Percentiles rank a stretch among this genome's conserved stretches.
Conservation (phyloP, 2,797 vertebrate species). For the Chrysolophus pictus region DNA sequence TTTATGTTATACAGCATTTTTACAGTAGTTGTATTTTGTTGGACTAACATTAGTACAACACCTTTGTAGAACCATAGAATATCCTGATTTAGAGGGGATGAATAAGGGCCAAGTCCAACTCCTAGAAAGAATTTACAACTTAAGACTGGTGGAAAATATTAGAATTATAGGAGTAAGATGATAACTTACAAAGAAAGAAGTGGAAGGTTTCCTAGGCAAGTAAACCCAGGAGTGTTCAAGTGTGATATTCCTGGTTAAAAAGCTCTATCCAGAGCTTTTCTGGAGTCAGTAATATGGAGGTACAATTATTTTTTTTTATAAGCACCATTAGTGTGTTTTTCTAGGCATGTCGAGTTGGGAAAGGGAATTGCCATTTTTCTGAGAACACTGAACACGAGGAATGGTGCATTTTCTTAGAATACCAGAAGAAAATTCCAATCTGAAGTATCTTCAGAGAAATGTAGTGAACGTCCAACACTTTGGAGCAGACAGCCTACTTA, state of each 20-base stretch:
- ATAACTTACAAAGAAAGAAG: neutral
- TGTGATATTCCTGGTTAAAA: neutral
- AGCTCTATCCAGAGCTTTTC: neutral
- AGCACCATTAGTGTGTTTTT: neutral
- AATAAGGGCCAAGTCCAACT: too few relatives aligned
- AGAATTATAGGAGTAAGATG: neutral
- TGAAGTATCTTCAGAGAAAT: neutral
- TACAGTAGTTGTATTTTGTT: neutral
- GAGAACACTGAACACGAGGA: neutral
- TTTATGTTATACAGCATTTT: neutral
- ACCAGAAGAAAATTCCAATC: neutral
- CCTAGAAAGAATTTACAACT: neutral
- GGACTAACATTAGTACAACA: neutral
- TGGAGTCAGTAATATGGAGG: neutral
- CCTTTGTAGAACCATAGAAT: too few relatives aligned
- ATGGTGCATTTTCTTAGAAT: neutral
- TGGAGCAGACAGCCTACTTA: neutral
- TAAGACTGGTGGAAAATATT: neutral
- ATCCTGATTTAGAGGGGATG: too few relatives aligned
- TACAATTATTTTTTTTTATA: neutral
- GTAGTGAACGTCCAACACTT: neutral
- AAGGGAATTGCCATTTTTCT: neutral
- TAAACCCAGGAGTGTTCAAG: neutral
- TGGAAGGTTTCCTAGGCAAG: neutral
- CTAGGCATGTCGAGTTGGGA: fast-evolving